Evolutionary conservation across 1,140 invertebrate species (phyloP).

Genomic region (Calephelis nemesis): DNA sequence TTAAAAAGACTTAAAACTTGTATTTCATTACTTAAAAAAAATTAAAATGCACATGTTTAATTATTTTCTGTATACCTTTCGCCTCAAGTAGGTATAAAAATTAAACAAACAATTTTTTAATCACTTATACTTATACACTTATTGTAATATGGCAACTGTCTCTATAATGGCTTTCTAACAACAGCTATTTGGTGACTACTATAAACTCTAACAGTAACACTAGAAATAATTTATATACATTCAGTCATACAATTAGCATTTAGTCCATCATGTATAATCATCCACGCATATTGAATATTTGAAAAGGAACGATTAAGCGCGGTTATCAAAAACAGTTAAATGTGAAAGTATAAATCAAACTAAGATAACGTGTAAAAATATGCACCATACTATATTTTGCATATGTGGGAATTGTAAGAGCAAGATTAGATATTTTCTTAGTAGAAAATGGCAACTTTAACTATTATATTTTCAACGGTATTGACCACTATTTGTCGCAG

Average conservation of each 20-base stretch:
- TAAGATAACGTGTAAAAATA: no score
- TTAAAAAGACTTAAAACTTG: no score
- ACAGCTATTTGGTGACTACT: conserved; percentile 56
- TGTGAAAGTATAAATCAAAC: background rate
- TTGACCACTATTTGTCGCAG: no score
- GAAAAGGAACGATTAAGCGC: background rate
- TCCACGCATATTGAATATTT: background rate
- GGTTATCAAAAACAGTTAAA: background rate
- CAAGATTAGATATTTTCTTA: background rate
- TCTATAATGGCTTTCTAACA: conserved; percentile 28
- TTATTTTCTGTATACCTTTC: background rate
- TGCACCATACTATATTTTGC: background rate
- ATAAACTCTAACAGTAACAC: conserved; percentile 50
- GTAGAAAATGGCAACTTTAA: no score
- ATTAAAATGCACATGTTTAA: background rate
- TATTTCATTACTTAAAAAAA: no score
- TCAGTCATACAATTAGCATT: conserved; percentile 51
- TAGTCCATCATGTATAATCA: background rate
- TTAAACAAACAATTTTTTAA: background rate
- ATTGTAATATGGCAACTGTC: conserved; percentile 8
- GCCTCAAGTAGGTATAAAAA: background rate
- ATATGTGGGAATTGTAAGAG: background rate
- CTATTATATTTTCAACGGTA: no score
- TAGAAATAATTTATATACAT: conserved; percentile 67
- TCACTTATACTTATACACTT: background rate